Conservation (phyloP, 2,888 invertebrate species). For the Stenoptilia bipunctidactyla region DNA sequence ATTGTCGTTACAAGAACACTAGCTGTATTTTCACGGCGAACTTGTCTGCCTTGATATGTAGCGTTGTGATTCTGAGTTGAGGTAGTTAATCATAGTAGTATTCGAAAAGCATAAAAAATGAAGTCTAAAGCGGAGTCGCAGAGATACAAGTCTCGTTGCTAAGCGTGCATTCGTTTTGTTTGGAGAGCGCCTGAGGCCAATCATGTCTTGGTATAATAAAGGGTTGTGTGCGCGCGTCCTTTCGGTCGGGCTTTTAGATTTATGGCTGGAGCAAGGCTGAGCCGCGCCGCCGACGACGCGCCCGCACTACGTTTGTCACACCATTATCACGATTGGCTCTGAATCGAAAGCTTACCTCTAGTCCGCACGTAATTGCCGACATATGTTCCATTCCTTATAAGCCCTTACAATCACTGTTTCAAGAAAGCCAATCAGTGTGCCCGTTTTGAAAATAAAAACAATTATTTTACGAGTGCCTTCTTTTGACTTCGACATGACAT, state of each 20-base stretch:
- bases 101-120: slow-evolving; percentile 33
- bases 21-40: slow-evolving; percentile 13
- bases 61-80: slow-evolving; percentile 21
- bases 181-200: slow-evolving; percentile 56
- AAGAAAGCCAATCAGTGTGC: slow-evolving; percentile 13
- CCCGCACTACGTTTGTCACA: slow-evolving; percentile 52
- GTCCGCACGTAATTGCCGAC: slow-evolving; percentile 35
- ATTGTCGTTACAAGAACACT: slow-evolving; percentile 15
- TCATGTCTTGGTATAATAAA: slow-evolving; percentile 66
- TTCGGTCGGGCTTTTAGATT: slow-evolving; percentile 49
- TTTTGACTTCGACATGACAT: slow-evolving; percentile 41
- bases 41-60: slow-evolving; percentile 20
- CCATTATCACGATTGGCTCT: slow-evolving; percentile 37
- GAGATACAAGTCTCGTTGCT: slow-evolving; percentile 46
- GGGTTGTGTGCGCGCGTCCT: slow-evolving; percentile 55
- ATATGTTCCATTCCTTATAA: slow-evolving; percentile 21
- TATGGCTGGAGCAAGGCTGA: slow-evolving; percentile 36
- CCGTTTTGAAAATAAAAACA: slow-evolving; percentile 8
- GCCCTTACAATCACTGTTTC: slow-evolving; percentile 10
- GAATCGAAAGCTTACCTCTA: slow-evolving; percentile 23
- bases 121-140: slow-evolving; percentile 37
- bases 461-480: slow-evolving; percentile 30
- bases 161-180: slow-evolving; percentile 50
- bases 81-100: slow-evolving; percentile 22
- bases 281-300: slow-evolving; percentile 41